Evolutionary conservation across 1,140 invertebrate genomes (phyloP).

Genomic region (Diachasmimorpha longicaudata): DNA sequence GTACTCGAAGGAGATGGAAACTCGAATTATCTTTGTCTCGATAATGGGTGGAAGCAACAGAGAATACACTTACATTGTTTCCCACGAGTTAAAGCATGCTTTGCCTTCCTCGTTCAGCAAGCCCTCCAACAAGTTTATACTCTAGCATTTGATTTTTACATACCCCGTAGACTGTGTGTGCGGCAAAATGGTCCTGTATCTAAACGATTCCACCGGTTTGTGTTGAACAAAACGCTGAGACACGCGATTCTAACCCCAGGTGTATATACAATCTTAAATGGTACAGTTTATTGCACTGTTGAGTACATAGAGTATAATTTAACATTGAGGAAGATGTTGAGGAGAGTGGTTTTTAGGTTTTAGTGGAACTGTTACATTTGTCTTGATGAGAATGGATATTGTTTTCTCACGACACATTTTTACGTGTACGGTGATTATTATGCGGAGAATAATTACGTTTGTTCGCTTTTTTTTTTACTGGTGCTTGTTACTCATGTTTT

Average conservation of each 20-base stretch:
- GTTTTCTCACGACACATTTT: not conserved
- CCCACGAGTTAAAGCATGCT: not conserved
- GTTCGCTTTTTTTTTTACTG: not conserved
- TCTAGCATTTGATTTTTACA: not conserved
- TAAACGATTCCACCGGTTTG: not conserved
- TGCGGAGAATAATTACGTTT: too few relatives aligned
- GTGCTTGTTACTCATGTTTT: not conserved
- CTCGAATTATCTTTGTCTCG: not conserved
- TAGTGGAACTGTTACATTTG: not conserved
- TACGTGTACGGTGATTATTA: not conserved
- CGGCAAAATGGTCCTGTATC: not conserved
- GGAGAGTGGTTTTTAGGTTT: not conserved
- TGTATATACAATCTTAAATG: not conserved
- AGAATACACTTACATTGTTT: not conserved
- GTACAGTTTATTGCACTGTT: slow-evolving; percentile 2
- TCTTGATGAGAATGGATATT: not conserved
- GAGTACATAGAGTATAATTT: not conserved
- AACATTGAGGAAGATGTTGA: not conserved
- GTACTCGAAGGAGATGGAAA: not conserved
- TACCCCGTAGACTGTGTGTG: not conserved
- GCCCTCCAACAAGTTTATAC: slow-evolving; percentile 1
- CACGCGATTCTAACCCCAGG: not conserved
- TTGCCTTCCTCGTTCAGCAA: not conserved
- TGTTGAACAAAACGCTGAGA: not conserved
- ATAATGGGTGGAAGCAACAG: not conserved